Evolutionary conservation across 2,797 vertebrate species (phyloP), one percentile per base, ranked within the genome.

Genomic region (Notolepis coatsorum): DNA sequence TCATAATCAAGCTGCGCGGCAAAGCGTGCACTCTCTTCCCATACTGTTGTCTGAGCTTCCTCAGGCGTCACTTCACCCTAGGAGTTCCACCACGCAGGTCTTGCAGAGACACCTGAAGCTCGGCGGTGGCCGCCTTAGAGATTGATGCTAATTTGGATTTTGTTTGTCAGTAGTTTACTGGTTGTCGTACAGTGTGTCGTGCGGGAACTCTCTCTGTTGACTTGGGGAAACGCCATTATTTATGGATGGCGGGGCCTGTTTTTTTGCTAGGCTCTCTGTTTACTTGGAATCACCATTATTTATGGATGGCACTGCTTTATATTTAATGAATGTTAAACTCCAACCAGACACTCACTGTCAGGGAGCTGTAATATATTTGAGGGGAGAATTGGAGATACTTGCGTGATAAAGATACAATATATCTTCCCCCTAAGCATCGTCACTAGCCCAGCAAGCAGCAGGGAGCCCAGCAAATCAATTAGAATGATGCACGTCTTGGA

Each of bases 1-100:
- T 93, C 88, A 91, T 91, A 90, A 92, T 92, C 88, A 93, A 88
- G 87, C 89, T 82, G 89, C 71, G 88, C 89, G 68, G 82, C 79
- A 84, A 88, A 88, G 88, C 87, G 85, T 87, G 65, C 58, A 82
- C 87, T 90, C 81, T 85, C 81, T 80, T n/a, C 65, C 75, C 84
- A 77, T 81, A 82, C 77, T 71, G 84, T 86, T 88, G 88, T 86
- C 74, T 84, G 73, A 63, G 77, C 61, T 71, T 87, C 80, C 77
- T 88, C 82, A 69, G 79, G 84, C 86, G 79, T 84, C 53, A 68
- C 84, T 80, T 31, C 79, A 80, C 82, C 58, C 68, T 57, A 73
- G 82, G 81, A 84, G 41, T 75, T 81, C 79, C 41, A 30, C 80
- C 68, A 77, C 73, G 75, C 61, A 55, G 72, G 79, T 75, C 80